Conservation (phyloP, 2,888 invertebrate species). For the Epirrhoe alternata region DNA sequence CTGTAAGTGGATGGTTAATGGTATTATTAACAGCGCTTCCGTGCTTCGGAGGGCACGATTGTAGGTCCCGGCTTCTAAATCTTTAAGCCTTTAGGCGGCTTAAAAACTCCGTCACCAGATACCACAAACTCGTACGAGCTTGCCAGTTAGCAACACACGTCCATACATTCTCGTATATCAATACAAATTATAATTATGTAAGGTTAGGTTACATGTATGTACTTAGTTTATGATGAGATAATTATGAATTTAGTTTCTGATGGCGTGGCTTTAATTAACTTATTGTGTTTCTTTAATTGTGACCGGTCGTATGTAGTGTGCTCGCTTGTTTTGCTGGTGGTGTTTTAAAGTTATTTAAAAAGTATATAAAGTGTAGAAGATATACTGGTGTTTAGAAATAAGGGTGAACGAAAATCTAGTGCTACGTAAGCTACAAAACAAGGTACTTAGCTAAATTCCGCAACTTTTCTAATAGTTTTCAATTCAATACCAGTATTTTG, state of each 20-base stretch:
- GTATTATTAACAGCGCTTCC: no score
- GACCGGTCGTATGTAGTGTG: neutral
- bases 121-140: neutral
- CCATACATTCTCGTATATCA: neutral
- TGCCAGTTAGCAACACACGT: neutral
- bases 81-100: no score
- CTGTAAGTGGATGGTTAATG: no score
- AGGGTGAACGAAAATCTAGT: no score
- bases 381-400: neutral
- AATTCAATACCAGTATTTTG: no score
- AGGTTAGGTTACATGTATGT: neutral
- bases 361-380: neutral
- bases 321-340: neutral
- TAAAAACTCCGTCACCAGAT: no score
- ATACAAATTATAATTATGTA: neutral
- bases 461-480: no score
- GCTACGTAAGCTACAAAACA: no score
- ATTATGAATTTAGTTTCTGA: conserved; percentile 21
- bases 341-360: neutral
- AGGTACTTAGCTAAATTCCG: no score
- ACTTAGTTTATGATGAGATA: neutral
- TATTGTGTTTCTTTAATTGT: conserved; percentile 15
- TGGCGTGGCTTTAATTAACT: conserved; percentile 16
- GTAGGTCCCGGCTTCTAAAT: no score
- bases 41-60: no score